Evolutionary conservation across 2,113 vertebrate genomes (phyloP).

Genomic region (Myxocyprinus asiaticus): DNA sequence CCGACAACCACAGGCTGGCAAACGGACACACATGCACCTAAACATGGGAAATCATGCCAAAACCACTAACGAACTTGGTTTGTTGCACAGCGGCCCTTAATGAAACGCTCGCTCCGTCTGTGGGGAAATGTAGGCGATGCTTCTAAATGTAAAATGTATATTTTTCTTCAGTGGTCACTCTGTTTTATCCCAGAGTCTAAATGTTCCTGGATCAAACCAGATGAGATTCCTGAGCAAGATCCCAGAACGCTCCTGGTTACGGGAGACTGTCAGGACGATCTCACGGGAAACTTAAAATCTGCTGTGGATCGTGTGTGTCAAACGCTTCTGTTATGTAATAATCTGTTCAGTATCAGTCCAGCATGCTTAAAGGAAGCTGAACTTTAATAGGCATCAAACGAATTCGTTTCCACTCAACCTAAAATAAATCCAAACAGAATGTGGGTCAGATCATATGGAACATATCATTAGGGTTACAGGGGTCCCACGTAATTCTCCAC

Average conservation of each 20-base stretch:
- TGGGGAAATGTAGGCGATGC: slow-evolving; percentile 10
- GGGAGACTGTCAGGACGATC: background rate
- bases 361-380: background rate
- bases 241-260: too few species aligned
- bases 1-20: slow-evolving; percentile 52
- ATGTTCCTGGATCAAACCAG: background rate
- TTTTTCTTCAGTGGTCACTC: slow-evolving; percentile 8
- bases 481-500: background rate
- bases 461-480: slow-evolving; percentile 58
- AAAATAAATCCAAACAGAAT: slow-evolving; percentile 44
- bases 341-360: background rate
- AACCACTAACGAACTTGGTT: slow-evolving; percentile 6
- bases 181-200: background rate
- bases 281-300: background rate
- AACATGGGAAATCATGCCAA: slow-evolving; percentile 16
- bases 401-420: background rate
- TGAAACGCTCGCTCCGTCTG: slow-evolving; percentile 18
- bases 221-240: background rate
- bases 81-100: background rate
- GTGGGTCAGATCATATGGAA: slow-evolving; percentile 12
- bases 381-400: background rate
- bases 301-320: too few species aligned
- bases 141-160: slow-evolving; percentile 34
- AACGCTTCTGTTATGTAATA: background rate
- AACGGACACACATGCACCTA: slow-evolving; percentile 45